These are phyloP conservation scores for Tanaodytes sp. DNA, from an alignment of 2,888 invertebrate species.

Conservation along the genomic window DNA sequence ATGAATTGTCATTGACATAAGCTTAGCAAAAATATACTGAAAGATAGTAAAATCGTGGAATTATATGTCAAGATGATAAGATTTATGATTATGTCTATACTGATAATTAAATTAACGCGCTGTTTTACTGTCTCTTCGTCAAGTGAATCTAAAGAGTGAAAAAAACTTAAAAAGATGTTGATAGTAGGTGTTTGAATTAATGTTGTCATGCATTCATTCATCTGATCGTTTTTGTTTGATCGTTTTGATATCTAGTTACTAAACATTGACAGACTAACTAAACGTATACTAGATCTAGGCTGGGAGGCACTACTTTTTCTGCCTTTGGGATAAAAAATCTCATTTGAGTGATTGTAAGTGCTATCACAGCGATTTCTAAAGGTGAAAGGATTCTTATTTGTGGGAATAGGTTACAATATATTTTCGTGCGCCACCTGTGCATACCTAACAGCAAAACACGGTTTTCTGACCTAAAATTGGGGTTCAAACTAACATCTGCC, in stretches of 20 bases:
- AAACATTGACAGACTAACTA: conserved; percentile 47
- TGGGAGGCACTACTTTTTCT: conserved; percentile 42
- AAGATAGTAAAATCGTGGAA: no score
- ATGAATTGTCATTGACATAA: no score
- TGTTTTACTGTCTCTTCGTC: no score
- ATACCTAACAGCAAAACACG: no score
- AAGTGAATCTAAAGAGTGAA: no score
- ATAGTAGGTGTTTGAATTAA: conserved; percentile 19
- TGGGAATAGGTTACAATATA: not conserved
- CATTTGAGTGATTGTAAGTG: conserved; percentile 7
- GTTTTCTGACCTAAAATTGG: no score
- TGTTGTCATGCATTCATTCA: conserved; percentile 44
- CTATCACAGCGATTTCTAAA: conserved; percentile 8
- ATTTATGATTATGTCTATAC: no score
- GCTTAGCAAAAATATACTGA: no score
- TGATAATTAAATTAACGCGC: no score
- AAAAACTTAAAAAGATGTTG: conserved; percentile 1
- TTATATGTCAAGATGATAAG: no score
- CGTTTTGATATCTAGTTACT: conserved; percentile 40
- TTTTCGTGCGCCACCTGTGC: no score
- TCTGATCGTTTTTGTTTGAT: conserved; percentile 34
- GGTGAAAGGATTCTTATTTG: not conserved
- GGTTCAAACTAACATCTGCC: no score
- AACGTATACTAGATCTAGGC: conserved; percentile 46
- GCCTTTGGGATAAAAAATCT: conserved; percentile 2